Base-by-base conservation (phyloP, 2,888 invertebrate genomes). In the Lycocerus yunnanus region DNA sequence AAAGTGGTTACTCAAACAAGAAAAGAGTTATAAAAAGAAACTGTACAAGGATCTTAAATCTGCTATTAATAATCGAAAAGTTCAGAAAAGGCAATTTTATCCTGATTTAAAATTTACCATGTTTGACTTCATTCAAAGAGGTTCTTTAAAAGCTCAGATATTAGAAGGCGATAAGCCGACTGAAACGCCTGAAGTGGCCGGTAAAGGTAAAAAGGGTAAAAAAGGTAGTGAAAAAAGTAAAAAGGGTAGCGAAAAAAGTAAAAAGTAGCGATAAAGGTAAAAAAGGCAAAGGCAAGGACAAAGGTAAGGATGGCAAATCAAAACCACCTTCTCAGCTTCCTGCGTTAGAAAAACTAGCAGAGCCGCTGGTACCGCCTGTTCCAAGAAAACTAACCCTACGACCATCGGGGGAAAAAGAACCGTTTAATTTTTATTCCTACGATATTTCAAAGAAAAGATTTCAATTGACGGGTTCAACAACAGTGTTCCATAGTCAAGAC, bases 391-490 rank as follows among this genome's bases (percentile, higher is more conserved):
- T 68, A 16, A 68, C 71, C n/a, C 11, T 73, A 4, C 61, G 66
- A 9, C 20, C 4, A 15, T 74, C 73, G 3, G 58, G 15, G 3
- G 24, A 58, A 11, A 27, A 69, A 1, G 58, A 73, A 21, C 72
- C 72, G 5, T 74, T 63, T n/a, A 59, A 68, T 11, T 77, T 76
- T 65, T 59, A 59, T 58, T 75, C 73, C 9, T 77, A 77, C 58
- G 76, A 77, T 24, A 5, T 76, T 2, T 60, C 60, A n/a, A 67
- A 67, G 3, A 13, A 18, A 2, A 27, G 72, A 3, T 16, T 74
- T 8, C 75, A 77, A 21, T 72, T 77, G 58, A 73, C 71, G 1
- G 77, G 76, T 5, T 60, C 71, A n/a, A 76, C 76, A 10, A 74
- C 70, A 0, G 24, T 59, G 5, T 76, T 77, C 15, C 60, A 61